These are phyloP conservation scores for Cyclura pinguis DNA, from an alignment of 2,797 vertebrate species.

Conservation along the genomic window DNA sequence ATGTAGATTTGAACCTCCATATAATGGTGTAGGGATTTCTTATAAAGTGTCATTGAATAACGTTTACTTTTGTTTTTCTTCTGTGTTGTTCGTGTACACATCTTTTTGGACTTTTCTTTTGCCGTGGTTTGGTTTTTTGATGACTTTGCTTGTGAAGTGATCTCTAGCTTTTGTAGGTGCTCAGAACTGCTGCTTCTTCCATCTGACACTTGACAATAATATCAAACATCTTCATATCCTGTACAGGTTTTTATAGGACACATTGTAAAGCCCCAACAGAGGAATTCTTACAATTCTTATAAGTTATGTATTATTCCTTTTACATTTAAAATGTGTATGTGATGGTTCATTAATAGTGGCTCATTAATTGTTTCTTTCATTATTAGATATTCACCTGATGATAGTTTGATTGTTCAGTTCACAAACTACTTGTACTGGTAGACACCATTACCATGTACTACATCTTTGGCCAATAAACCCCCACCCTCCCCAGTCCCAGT, in stretches of 20 bases:
- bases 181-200: not conserved
- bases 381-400: not conserved
- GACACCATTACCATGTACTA: not conserved
- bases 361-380: not conserved
- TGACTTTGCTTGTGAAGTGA: not conserved
- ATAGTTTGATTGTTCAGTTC: not conserved
- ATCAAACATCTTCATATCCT: not conserved
- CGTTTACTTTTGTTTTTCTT: not conserved
- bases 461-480: not conserved
- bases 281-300: not conserved
- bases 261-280: not conserved
- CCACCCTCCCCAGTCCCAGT: not conserved
- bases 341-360: not conserved
- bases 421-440: not conserved
- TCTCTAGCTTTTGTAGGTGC: not conserved
- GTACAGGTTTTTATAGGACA: not conserved
- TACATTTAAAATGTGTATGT: not conserved
- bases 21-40: not conserved
- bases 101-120: not conserved
- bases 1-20: not conserved
- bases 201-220: not conserved
- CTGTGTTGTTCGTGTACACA: not conserved
- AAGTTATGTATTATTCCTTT: not conserved
- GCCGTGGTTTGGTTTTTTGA: not conserved
- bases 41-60: not conserved